Conservation (phyloP, 2,113 vertebrate genomes). For the Aythya baeri region DNA sequence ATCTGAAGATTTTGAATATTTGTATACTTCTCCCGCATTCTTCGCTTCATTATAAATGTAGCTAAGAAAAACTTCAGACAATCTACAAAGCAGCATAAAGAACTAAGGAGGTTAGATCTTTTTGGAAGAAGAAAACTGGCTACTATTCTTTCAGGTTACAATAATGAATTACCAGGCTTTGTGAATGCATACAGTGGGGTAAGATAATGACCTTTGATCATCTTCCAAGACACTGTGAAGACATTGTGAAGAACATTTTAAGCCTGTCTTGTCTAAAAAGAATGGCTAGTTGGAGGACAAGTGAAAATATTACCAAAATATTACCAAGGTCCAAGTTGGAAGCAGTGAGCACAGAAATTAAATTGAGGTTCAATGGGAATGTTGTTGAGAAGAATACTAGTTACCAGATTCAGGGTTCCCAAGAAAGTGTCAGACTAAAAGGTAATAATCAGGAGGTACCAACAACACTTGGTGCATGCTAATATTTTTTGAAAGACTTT, state of each 20-base stretch:
- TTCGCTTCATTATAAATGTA: neutral
- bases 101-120: neutral
- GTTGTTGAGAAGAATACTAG: neutral
- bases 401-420: neutral
- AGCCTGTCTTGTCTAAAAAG: neutral
- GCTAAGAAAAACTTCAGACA: neutral
- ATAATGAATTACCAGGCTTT: neutral
- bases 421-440: neutral
- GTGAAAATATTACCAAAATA: neutral
- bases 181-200: neutral
- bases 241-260: neutral
- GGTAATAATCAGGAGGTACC: neutral
- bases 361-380: neutral
- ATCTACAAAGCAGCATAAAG: neutral
- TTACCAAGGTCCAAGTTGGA: neutral
- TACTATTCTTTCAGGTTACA: neutral
- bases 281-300: neutral
- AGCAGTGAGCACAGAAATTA: neutral
- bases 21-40: neutral
- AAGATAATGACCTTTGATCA: neutral
- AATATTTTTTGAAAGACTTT: neutral
- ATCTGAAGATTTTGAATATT: constrained; percentile 14
- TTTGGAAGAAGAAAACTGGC: neutral
- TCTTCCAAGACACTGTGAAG: neutral
- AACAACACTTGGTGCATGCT: neutral